Evolutionary conservation across 2,113 vertebrate genomes (phyloP).

Genomic region (Alaudala cheleensis): DNA sequence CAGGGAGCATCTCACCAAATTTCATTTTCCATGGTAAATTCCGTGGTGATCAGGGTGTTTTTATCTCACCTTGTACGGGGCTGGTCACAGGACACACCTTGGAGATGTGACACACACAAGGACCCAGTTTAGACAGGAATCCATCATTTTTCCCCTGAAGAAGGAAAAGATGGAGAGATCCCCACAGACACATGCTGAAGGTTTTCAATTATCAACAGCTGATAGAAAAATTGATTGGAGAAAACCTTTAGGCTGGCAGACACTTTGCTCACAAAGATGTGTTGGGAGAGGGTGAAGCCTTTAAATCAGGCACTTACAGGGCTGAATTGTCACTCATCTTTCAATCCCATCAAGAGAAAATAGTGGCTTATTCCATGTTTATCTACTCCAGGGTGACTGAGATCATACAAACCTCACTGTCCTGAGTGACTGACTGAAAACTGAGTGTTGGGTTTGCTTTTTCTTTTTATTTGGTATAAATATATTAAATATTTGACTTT

Average conservation of each 20-base stretch:
- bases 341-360: not conserved
- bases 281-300: not conserved
- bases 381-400: not conserved
- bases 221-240: not conserved
- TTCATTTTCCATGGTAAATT: not conserved
- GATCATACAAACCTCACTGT: not conserved
- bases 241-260: not conserved
- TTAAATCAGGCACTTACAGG: not conserved
- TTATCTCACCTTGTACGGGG: not conserved
- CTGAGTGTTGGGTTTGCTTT: not conserved
- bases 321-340: not conserved
- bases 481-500: not conserved
- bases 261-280: not conserved
- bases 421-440: not conserved
- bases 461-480: not conserved
- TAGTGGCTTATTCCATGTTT: not conserved
- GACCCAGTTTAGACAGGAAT: not conserved
- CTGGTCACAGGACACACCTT: not conserved
- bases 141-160: not conserved
- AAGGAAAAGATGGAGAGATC: not conserved
- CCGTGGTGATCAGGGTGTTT: not conserved
- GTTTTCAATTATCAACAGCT: not conserved
- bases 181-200: not conserved
- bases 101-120: not conserved
- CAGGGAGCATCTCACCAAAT: rapidly evolving